A percentile compares a stretch with the other conserved stretches of the same genome.
phyloP scores from a whole-genome alignment of 2,113 vertebrate genomes.

The Paraplagusia blochii region DNA sequence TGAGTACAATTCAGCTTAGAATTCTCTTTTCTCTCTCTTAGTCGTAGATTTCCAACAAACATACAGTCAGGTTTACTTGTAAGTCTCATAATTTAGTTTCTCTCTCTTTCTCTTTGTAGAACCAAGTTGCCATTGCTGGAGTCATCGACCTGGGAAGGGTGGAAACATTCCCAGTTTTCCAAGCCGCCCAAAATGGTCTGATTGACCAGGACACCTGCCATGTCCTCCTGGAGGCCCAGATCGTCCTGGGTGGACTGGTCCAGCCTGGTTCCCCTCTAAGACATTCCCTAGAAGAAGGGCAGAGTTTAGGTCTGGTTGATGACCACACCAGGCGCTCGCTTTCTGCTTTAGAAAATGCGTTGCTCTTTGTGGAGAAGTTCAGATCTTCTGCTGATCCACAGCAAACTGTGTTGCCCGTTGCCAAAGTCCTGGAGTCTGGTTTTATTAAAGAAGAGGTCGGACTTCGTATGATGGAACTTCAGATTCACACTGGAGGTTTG shows the following conservation, averaged over 20 bases:
- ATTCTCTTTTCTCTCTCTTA: constrained; percentile 9
- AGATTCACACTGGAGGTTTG: constrained; percentile 80
- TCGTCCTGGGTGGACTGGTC: constrained; percentile 83
- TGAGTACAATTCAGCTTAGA: constrained; percentile 25
- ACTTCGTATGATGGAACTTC: constrained; percentile 83
- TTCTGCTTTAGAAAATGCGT: constrained; percentile 74
- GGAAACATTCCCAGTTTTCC: constrained; percentile 91
- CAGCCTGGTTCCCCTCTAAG: constrained; percentile 77
- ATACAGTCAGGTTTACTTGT: too few species aligned
- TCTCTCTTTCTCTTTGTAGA: constrained; percentile 74
- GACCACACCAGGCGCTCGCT: constrained; percentile 69
- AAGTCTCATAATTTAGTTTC: too few species aligned
- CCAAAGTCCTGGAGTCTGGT: constrained; percentile 77
- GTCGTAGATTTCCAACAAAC: neutral
- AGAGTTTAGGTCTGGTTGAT: constrained; percentile 80
- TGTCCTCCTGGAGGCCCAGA: constrained; percentile 85
- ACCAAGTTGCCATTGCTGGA: constrained; percentile 81
- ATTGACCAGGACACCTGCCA: constrained; percentile 92
- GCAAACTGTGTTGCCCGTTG: constrained; percentile 67
- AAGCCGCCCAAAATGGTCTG: constrained; percentile 88
- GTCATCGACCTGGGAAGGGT: constrained; percentile 93
- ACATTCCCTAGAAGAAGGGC: constrained; percentile 80
- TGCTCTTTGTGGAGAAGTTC: constrained; percentile 62
- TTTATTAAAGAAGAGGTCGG: constrained; percentile 79
- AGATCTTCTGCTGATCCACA: constrained; percentile 25